phyloP scores from a whole-genome alignment of 1,140 invertebrate genomes.

The Homarus americanus region DNA sequence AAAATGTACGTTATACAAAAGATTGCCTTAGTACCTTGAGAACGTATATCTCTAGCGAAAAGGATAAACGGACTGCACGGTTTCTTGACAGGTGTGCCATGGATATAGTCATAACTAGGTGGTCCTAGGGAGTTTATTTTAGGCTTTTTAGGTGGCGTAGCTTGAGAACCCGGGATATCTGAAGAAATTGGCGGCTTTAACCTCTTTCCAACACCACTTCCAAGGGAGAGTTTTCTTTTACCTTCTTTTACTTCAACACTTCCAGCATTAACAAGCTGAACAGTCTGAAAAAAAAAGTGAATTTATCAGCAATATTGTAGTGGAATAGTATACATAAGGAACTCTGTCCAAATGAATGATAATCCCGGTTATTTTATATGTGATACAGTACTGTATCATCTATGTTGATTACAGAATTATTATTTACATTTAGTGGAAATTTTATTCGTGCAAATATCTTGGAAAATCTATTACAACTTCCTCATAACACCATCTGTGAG shows the following conservation, averaged over 20 bases:
- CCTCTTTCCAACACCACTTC: not conserved
- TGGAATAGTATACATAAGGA: too few relatives aligned
- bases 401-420: too few relatives aligned
- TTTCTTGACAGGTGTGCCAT: conserved; percentile 43
- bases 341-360: too few relatives aligned
- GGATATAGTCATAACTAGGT: conserved; percentile 25
- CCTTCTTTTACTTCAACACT: not conserved
- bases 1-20: too few relatives aligned
- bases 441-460: too few relatives aligned
- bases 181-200: not conserved
- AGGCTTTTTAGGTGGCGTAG: conserved; percentile 42
- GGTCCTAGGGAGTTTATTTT: conserved; percentile 32
- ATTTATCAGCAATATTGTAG: too few relatives aligned
- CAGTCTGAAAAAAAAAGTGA: conserved; percentile 42
- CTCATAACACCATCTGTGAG: too few relatives aligned
- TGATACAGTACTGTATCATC: too few relatives aligned
- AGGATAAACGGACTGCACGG: conserved; percentile 52
- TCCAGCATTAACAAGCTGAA: conserved; percentile 21
- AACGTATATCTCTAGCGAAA: conserved; percentile 51
- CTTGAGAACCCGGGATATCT: not conserved
- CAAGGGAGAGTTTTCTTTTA: not conserved
- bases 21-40: conserved; percentile 19
- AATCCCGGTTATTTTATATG: too few relatives aligned
- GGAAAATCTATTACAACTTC: too few relatives aligned
- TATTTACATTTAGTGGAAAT: too few relatives aligned